These are phyloP conservation scores for Tachina fera DNA, from an alignment of 2,888 invertebrate species.

Conservation along the genomic window DNA sequence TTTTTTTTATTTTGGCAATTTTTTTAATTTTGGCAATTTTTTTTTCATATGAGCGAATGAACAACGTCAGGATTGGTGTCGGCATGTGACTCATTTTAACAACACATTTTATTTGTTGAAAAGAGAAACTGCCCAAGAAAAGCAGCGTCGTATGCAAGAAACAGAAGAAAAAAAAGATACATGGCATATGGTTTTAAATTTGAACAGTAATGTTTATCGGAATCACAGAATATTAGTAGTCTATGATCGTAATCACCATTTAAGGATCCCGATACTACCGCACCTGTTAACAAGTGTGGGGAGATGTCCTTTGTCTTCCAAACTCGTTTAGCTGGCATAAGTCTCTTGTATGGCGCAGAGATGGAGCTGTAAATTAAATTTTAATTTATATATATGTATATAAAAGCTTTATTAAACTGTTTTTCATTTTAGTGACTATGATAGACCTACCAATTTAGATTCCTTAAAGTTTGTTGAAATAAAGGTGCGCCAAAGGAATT, in stretches of 20 bases:
- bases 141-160: slow-evolving; percentile 81
- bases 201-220: slow-evolving; percentile 88
- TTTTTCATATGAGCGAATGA: too few species aligned
- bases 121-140: slow-evolving; percentile 86
- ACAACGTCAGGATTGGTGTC: slow-evolving; percentile 87
- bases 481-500: slow-evolving; percentile 86
- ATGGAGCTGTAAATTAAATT: slow-evolving; percentile 84
- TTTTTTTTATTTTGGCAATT: too few species aligned
- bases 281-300: slow-evolving; percentile 87
- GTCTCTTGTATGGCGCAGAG: slow-evolving; percentile 89
- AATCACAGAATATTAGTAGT: too few species aligned
- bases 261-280: slow-evolving; percentile 80
- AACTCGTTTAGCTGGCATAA: slow-evolving; percentile 84
- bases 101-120: slow-evolving; percentile 88
- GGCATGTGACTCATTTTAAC: slow-evolving; percentile 87
- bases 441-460: slow-evolving; percentile 72
- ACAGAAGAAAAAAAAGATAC: slow-evolving; percentile 84
- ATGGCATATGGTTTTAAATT: slow-evolving; percentile 90
- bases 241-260: too few species aligned
- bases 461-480: slow-evolving; percentile 86
- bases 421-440: slow-evolving; percentile 53
- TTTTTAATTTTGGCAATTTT: too few species aligned
- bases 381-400: not conserved
- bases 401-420: not conserved
- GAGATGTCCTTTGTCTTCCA: slow-evolving; percentile 87